phyloP scores from a whole-genome alignment of 2,888 invertebrate species.

The Cecidostiba fungosa region DNA sequence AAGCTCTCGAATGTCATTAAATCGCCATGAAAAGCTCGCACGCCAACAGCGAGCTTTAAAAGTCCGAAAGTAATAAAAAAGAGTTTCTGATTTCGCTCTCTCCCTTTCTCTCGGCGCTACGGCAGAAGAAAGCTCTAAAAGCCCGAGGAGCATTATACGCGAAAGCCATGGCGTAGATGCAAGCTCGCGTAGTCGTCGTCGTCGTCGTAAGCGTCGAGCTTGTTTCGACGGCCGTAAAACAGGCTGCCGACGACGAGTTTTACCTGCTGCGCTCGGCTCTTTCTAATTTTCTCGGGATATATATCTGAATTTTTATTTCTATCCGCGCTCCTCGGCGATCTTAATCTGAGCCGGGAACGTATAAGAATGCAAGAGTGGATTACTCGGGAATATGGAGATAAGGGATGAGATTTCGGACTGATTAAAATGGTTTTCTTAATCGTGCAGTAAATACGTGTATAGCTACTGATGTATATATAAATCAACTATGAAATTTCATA shows the following conservation, averaged over 20 bases:
- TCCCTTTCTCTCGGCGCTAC: background rate
- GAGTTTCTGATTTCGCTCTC: conserved; percentile 43
- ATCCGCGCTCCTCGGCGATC: background rate
- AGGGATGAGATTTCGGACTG: background rate
- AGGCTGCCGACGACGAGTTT: conserved; percentile 53
- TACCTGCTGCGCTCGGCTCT: background rate
- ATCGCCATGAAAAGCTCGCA: conserved; percentile 33
- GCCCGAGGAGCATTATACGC: conserved; percentile 34
- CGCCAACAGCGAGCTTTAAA: conserved; percentile 36
- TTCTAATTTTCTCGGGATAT: conserved; percentile 14
- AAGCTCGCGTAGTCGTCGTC: conserved; percentile 12
- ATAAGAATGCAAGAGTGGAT: background rate
- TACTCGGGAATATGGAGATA: background rate
- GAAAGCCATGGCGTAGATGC: conserved; percentile 29
- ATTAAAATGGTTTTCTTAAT: background rate
- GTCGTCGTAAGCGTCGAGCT: conserved; percentile 65
- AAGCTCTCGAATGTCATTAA: conserved; percentile 43
- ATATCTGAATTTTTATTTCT: conserved; percentile 19
- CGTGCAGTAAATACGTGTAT: too few species aligned
- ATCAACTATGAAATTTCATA: too few species aligned
- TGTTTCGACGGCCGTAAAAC: conserved; percentile 73
- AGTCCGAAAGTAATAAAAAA: conserved; percentile 55
- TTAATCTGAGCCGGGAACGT: background rate
- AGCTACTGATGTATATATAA: too few species aligned
- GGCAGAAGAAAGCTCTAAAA: conserved; percentile 43